A percentile compares a stretch with the other conserved stretches of the same genome.
Evolutionary conservation across 2,888 invertebrate genomes (phyloP).

Genomic region (Osedax fenrisi): DNA sequence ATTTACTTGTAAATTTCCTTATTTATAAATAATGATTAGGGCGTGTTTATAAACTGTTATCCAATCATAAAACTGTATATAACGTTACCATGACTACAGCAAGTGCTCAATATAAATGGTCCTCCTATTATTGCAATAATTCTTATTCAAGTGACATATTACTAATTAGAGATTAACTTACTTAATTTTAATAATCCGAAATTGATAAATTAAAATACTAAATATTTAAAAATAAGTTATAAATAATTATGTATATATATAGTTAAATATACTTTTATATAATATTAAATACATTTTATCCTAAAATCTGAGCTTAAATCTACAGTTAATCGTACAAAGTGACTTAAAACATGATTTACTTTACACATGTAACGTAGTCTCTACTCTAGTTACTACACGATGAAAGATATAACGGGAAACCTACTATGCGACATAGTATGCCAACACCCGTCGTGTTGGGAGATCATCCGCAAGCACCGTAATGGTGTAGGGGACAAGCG

Average conservation of each 20-base stretch:
- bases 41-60: background rate
- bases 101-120: too few relatives aligned
- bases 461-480: background rate
- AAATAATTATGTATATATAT: background rate
- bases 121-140: too few relatives aligned
- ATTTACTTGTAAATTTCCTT: background rate
- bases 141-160: too few relatives aligned
- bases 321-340: too few relatives aligned
- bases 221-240: too few relatives aligned
- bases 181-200: too few relatives aligned
- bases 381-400: too few relatives aligned
- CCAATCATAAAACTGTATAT: background rate
- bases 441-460: constrained; percentile 18
- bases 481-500: background rate
- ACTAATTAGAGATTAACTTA: too few relatives aligned
- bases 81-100: background rate
- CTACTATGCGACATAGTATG: background rate
- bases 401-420: background rate
- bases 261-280: background rate
- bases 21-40: background rate
- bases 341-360: background rate
- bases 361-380: too few relatives aligned
- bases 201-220: too few relatives aligned
- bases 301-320: too few relatives aligned
- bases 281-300: too few relatives aligned